Conservation (phyloP, 1,140 invertebrate genomes). For the Oppia nitens region DNA sequence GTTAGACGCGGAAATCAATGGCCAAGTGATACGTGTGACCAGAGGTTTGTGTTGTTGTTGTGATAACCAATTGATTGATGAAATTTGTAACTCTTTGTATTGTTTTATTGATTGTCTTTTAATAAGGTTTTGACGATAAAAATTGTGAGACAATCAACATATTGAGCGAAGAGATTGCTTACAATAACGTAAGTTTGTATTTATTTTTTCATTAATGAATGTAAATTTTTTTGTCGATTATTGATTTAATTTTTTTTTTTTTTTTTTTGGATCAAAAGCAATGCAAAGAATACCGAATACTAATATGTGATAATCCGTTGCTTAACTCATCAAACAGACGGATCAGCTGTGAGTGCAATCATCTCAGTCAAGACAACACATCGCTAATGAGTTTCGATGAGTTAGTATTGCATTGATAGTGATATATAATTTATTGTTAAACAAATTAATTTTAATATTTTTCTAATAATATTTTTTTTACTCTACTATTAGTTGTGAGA, state of each 20-base stretch:
- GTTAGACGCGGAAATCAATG: conserved; percentile 9
- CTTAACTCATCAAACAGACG: conserved; percentile 3
- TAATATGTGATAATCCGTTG: conserved; percentile 5
- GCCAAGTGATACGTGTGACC: background rate
- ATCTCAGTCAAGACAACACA: background rate
- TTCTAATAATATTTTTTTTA: too few species aligned
- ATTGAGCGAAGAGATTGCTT: conserved; percentile 7
- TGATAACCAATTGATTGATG: too few species aligned
- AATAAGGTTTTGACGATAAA: conserved; percentile 1
- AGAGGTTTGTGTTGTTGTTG: too few species aligned
- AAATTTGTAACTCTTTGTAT: background rate
- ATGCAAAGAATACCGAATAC: conserved; percentile 6
- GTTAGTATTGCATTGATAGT: background rate
- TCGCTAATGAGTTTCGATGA: conserved; percentile 3
- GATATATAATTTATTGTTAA: background rate
- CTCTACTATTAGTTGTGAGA: conserved; percentile 1
- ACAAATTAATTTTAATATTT: background rate
- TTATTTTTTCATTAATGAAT: background rate
- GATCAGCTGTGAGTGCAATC: background rate
- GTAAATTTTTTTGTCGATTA: too few species aligned
- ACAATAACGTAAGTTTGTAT: conserved; percentile 3
- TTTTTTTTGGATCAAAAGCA: background rate
- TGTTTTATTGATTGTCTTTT: background rate
- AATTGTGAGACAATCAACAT: background rate
- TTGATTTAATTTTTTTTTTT: too few species aligned